Evolutionary conservation across 2,797 vertebrate genomes (phyloP).

Genomic region (Hoplostethus atlanticus): DNA sequence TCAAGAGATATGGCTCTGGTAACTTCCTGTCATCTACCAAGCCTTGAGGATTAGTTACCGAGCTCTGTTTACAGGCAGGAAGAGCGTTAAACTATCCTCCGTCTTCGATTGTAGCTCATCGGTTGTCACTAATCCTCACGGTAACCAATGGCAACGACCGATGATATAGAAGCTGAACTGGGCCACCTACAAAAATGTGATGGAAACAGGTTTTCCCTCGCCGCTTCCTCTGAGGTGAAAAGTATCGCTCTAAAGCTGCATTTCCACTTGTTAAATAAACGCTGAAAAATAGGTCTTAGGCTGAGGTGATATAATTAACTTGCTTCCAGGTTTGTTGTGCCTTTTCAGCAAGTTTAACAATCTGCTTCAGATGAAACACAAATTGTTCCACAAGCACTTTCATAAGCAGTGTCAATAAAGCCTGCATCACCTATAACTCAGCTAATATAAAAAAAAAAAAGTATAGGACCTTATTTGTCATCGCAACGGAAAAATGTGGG

Average conservation of each 20-base stretch:
- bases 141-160: slow-evolving; percentile 38
- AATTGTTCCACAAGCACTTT: background rate
- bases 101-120: slow-evolving; percentile 46
- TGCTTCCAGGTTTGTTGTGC: background rate
- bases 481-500: slow-evolving; percentile 21
- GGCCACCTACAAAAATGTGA: slow-evolving; percentile 49
- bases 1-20: slow-evolving; percentile 46
- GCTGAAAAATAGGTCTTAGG: background rate
- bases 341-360: slow-evolving; percentile 12
- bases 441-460: background rate
- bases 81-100: background rate
- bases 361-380: slow-evolving; percentile 5
- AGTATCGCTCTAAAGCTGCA: background rate
- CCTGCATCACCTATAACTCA: slow-evolving; percentile 1
- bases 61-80: slow-evolving; percentile 5
- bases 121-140: slow-evolving; percentile 54
- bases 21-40: slow-evolving; percentile 46
- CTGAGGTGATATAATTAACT: background rate
- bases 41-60: slow-evolving; percentile 44
- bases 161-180: slow-evolving; percentile 38
- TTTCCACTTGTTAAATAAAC: background rate
- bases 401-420: background rate
- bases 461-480: background rate
- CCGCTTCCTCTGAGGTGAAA: background rate
- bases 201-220: slow-evolving; percentile 38